Base-by-base conservation (phyloP, 2,888 invertebrate species). In the Linyphia triangularis region DNA sequence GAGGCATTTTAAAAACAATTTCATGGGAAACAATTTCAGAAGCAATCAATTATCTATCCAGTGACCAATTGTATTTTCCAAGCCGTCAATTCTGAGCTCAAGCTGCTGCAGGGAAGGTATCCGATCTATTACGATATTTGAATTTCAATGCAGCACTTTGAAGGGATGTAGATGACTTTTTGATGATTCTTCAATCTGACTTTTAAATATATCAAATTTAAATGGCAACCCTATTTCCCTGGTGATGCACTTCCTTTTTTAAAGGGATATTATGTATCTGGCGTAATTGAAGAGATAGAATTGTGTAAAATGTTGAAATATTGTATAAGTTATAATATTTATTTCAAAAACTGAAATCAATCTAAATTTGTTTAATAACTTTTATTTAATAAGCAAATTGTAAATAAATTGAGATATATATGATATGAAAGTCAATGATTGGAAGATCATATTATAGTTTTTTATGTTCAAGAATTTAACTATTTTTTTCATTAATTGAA, bases 151-250 rank as follows among this genome's bases (percentile, higher is more conserved):
- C 73, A 63, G 33, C 61, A 26, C 72, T 72, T 43, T 77, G 26
- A 85, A 72, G 69, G 69, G 70, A 85, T 85, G 85, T 70, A 85
- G 78, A 85, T 85, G 85, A 79, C 78, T 85, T 85, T 79, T 79
- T 85, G 85, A 85, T 79, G 85, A 65, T 24, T 83, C 28, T 72
- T 57, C 43, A 61, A 85, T 85, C 73, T 85, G 85, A 85, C 85
- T 85, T 85, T 85, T 72, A 85, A 85, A 85, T 85, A 51, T 79
- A 77, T 77, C 61, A 77, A 61, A 77, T 77, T 77, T 77, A 63
- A 77, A 37, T 63, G 40, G 61, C 30, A 61, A 16, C 33, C 33
- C 61, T 77, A 37, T 77, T 40, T 40, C 37, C 37, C 37, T 22
- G 7, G 26, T 33, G 75, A 13, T 30, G 75, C 37, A 40, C 33